These are phyloP conservation scores for Urophycis tenuis DNA, from an alignment of 2,797 vertebrate species.

Conservation along the genomic window DNA sequence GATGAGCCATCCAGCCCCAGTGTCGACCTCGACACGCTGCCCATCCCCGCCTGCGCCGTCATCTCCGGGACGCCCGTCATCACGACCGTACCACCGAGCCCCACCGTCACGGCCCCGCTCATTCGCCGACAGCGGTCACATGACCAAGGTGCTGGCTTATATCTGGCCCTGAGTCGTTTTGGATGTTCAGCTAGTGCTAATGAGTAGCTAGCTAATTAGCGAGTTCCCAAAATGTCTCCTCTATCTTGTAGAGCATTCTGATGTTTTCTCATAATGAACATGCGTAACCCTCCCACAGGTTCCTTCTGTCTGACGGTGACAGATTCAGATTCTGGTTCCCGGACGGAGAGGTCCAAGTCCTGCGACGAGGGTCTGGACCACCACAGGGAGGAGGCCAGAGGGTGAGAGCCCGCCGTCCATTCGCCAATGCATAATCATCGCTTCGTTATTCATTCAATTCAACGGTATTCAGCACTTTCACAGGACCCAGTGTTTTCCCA, in stretches of 20 bases:
- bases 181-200: background rate
- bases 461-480: background rate
- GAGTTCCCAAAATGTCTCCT: background rate
- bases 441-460: background rate
- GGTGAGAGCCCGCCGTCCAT: slow-evolving; percentile 68
- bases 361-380: slow-evolving; percentile 95
- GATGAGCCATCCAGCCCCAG: slow-evolving; percentile 94
- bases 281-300: background rate
- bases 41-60: slow-evolving; percentile 83
- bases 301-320: slow-evolving; percentile 69
- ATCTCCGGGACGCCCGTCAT: slow-evolving; percentile 79
- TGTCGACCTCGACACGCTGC: slow-evolving; percentile 78
- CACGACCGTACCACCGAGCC: slow-evolving; percentile 79
- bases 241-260: background rate
- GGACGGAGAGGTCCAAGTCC: slow-evolving; percentile 90
- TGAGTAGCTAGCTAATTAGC: background rate
- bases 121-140: slow-evolving; percentile 90
- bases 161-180: background rate
- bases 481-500: background rate
- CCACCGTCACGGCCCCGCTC: slow-evolving; percentile 75
- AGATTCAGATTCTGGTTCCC: slow-evolving; percentile 79
- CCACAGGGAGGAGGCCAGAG: slow-evolving; percentile 83
- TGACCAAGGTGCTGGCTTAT: slow-evolving; percentile 77
- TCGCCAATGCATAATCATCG: background rate
- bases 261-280: background rate